These are phyloP conservation scores for Zaprionus lineosus DNA, from an alignment of 2,888 invertebrate species.

Conservation along the genomic window DNA sequence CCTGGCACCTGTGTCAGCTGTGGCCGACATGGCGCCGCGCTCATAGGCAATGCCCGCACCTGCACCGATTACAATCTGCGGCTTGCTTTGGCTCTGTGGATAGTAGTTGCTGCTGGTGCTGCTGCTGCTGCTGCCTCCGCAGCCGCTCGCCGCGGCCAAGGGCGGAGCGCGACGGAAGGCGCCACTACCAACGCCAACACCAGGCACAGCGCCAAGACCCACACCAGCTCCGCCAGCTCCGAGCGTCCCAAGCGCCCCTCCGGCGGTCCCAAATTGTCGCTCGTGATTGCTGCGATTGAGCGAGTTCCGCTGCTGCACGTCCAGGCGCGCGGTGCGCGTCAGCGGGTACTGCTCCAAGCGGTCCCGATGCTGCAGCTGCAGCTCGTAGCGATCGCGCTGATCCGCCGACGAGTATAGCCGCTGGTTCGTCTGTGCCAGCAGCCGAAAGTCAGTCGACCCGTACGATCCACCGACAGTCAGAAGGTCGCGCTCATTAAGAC, in stretches of 20 bases:
- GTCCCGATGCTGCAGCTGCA: slow-evolving; percentile 80
- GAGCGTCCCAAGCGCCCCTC: too few species aligned
- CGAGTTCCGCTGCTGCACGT: slow-evolving; percentile 82
- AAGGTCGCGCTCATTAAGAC: slow-evolving; percentile 81
- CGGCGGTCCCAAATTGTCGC: slow-evolving; percentile 76
- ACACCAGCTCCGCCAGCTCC: slow-evolving; percentile 21
- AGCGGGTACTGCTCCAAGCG: slow-evolving; percentile 80
- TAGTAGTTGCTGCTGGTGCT: slow-evolving; percentile 81
- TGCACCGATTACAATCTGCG: slow-evolving; percentile 82
- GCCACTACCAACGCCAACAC: slow-evolving; percentile 48
- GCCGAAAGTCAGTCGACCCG: slow-evolving; percentile 70
- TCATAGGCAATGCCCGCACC: slow-evolving; percentile 68
- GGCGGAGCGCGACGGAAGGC: slow-evolving; percentile 70
- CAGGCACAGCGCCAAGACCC: slow-evolving; percentile 18
- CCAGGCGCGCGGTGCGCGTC: slow-evolving; percentile 81
- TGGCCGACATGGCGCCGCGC: slow-evolving; percentile 57
- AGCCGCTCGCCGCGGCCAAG: slow-evolving; percentile 67
- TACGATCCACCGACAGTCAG: slow-evolving; percentile 72
- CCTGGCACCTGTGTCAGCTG: slow-evolving; percentile 47
- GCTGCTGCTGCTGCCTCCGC: slow-evolving; percentile 66
- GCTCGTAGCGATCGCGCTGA: slow-evolving; percentile 78
- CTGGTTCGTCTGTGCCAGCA: slow-evolving; percentile 76
- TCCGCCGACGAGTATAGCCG: slow-evolving; percentile 80
- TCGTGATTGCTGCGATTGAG: slow-evolving; percentile 84
- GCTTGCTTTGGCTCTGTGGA: slow-evolving; percentile 75